Base-by-base conservation (phyloP, 2,113 vertebrate species). In the Chitala chitala region DNA sequence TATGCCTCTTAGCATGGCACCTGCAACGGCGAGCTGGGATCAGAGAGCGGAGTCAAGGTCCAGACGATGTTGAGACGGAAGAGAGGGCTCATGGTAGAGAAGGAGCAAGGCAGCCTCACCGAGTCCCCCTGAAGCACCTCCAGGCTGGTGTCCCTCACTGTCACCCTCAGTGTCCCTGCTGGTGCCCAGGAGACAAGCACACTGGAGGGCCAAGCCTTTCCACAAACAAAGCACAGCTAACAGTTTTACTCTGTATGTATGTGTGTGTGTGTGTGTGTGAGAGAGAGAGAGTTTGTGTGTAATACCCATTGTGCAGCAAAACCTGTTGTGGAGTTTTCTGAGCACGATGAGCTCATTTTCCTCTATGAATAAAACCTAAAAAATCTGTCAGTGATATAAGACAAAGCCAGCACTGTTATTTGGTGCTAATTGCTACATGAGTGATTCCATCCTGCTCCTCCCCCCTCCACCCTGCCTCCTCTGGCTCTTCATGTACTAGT, bases 21-120 rank as follows among this genome's bases (percentile, higher is more conserved):
- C 90, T 93, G 92, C 36, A 80, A 84, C 0, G 92, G 92, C 5
- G 46, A 78, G 17, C 80, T 75, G 2, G 89, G 90, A 31, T 87
- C 87, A 44, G 84, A 85, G 58, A 83, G 77, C 0, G 91, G 89
- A 8, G 87, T 83, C 73, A 90, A 64, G 0, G 90, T 93, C 92
- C 92, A 93, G 82, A 93, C 92, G 59, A 93, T 82, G 77, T 89
- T 93, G 80, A 93, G 91, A 31, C 85, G 87, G 73, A 82, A 87
- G 56, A 91, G 82, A 0, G 87, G 86, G 20, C 80, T 86, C 44
- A 84, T 86, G 74, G 89, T 91, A 81, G 85, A 81, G 80, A 92
- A 93, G 42, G 88, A 88, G 75, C 92, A 93, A 15, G 90, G 88
- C 78, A 93, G 84, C 4, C 87, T 5, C 4, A 86, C 83, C 0